These are phyloP conservation scores for Zaprionus lineosus DNA, from an alignment of 2,888 invertebrate genomes.

Conservation along the genomic window DNA sequence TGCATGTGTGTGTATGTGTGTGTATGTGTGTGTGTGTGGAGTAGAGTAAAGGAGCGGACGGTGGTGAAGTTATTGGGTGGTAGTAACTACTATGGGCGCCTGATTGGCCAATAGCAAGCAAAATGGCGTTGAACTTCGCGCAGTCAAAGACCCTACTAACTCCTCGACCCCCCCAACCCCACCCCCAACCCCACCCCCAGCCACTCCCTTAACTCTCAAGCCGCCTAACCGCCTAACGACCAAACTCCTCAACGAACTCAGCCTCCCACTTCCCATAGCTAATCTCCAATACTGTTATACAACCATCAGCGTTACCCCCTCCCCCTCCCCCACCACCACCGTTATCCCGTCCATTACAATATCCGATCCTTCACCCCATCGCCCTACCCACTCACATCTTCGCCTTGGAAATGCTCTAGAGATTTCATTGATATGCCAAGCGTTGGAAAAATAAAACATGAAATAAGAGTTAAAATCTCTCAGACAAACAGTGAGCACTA, in stretches of 20 bases:
- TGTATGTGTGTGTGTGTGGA: slow-evolving; percentile 8
- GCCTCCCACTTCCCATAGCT: no score
- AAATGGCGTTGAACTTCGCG: slow-evolving; percentile 63
- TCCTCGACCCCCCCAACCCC: not conserved
- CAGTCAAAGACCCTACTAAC: slow-evolving; percentile 47
- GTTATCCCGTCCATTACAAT: no score
- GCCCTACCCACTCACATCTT: not conserved
- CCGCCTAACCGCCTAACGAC: no score
- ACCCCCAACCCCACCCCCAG: not conserved
- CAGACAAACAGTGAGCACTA: slow-evolving; percentile 43
- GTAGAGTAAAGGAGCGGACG: not conserved
- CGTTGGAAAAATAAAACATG: slow-evolving; percentile 29
- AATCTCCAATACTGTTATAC: no score
- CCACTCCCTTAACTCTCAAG: no score
- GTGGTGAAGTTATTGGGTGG: slow-evolving; percentile 19
- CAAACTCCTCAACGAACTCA: no score
- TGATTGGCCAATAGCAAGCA: slow-evolving; percentile 56
- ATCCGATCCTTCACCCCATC: no score
- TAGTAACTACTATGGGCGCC: slow-evolving; percentile 36
- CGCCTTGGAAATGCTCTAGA: slow-evolving; percentile 34
- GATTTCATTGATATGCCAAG: slow-evolving; percentile 60
- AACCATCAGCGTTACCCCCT: no score
- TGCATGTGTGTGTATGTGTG: slow-evolving; percentile 5
- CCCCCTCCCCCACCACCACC: not conserved
- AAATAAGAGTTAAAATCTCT: slow-evolving; percentile 53